phyloP scores from a whole-genome alignment of 2,797 vertebrate species.

The Picus viridis region DNA sequence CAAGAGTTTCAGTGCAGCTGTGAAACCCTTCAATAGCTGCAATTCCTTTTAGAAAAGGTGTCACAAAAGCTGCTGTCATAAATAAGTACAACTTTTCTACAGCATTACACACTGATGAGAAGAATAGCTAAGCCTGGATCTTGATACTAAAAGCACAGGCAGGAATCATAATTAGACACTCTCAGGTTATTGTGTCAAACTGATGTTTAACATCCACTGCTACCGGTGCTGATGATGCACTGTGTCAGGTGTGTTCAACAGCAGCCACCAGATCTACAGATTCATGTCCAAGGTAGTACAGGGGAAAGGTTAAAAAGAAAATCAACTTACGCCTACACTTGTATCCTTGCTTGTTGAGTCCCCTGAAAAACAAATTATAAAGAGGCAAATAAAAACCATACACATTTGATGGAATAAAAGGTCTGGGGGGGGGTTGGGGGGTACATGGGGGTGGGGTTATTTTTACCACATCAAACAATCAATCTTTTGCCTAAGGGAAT shows the following conservation, averaged over 20 bases:
- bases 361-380: constrained; percentile 82
- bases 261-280: background rate
- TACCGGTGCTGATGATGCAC: background rate
- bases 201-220: background rate
- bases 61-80: background rate
- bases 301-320: background rate
- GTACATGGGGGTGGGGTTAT: accelerated
- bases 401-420: background rate
- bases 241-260: background rate
- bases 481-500: background rate
- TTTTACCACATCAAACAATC: background rate
- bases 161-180: background rate
- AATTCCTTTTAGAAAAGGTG: background rate
- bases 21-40: background rate
- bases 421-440: no score
- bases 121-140: background rate
- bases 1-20: background rate
- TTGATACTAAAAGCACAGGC: background rate
- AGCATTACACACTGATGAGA: background rate
- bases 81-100: background rate
- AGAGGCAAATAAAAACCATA: background rate
- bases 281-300: background rate
- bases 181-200: background rate
- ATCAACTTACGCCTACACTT: constrained; percentile 95
- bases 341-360: constrained; percentile 98